Evolutionary conservation across 2,113 vertebrate genomes (phyloP), one percentile per base, ranked within the genome.

Genomic region (Phrynosoma blainvillii): DNA sequence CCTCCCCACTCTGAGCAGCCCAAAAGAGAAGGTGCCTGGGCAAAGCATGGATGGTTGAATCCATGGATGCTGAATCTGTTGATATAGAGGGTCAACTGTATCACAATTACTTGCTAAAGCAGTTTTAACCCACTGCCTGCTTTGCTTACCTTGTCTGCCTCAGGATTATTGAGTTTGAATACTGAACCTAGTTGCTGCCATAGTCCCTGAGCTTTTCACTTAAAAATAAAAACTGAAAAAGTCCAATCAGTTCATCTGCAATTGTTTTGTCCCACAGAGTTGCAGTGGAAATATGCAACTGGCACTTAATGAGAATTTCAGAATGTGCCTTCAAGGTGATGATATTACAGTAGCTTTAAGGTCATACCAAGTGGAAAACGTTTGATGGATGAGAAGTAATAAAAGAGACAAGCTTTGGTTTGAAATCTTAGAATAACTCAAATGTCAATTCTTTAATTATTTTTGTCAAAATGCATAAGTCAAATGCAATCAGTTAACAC

Each of bases 391-490:
- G 88, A 92, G 79, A 89, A 88, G 27, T 12, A 84, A 83, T 90
- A 95, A 93, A 0, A 0, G 18, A 93, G 89, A 92, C 85, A 95
- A 88, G 90, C 62, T 94, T 93, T 92, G 82, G 59, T 92, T 95
- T 94, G 91, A 95, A 92, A 90, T 91, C 94, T 92, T 85, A 89
- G 86, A 96, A 95, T 96, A 95, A 94, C 90, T 95, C 94, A 94
- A 92, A 94, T 78, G 84, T 95, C 94, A 84, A 89, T 80, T 86
- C 80, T 91, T 94, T 95, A 96, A 97, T 96, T 94, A 91, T 78
- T 90, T 96, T 95, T 91, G 90, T 93, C 93, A 96, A 95, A 93
- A 90, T 56, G 86, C 5, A 4, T 92, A 91, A 88, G 96, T 95
- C 91, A 95, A 80, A 93, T 92, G 84, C 89, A 94, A 87, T 84